Base-by-base conservation (phyloP, 2,888 invertebrate genomes). In the Heliconius cydno region DNA sequence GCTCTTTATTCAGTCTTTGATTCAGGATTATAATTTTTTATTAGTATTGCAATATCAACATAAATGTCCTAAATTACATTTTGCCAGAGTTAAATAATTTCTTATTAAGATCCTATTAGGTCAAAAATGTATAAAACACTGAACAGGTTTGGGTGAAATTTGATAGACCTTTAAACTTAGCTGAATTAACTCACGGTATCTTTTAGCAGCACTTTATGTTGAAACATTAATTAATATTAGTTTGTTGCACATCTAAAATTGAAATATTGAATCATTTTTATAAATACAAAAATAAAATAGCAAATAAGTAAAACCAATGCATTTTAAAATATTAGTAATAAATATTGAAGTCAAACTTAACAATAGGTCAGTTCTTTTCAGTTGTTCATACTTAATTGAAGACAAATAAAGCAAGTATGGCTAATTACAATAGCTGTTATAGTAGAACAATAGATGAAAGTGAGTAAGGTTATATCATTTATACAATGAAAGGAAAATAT, bases 401-500 rank as follows among this genome's bases (percentile, higher is more conserved):
- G n/a, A 34, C 9, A 4, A 60, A 73, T 38, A 38, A 60, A 38
- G n/a, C 57, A 52, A 57, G 22, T 28, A 60, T 15, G 7, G n/a
- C 34, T 60, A 34, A 60, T 73, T 60, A 60, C 34, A 73, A 73
- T 72, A 72, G 30, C 15, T 22, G 30, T 19, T 73, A 60, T 73
- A 60, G 34, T 3, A 60, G 73, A 72, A 73, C 73, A 73, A 73
- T 73, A 73, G 73, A 73, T 60, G 73, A 73, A 73, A 73, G 73
- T 60, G 34, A 73, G 34, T 73, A 73, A 73, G 34, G 73, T 60
- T 60, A 60, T 60, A 57, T 60, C 34, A 73, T 60, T 34, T 38
- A 73, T 38, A 60, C 60, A 60, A 34, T 25, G 15, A 38, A 34
- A n/a, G 57, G 60, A 73, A 73, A 73, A 73, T 73, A n/a, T 13